Percentiles rank a stretch among this genome's conserved stretches.
Conservation (phyloP, 2,797 vertebrate species). For the Poliocrania exsul region DNA sequence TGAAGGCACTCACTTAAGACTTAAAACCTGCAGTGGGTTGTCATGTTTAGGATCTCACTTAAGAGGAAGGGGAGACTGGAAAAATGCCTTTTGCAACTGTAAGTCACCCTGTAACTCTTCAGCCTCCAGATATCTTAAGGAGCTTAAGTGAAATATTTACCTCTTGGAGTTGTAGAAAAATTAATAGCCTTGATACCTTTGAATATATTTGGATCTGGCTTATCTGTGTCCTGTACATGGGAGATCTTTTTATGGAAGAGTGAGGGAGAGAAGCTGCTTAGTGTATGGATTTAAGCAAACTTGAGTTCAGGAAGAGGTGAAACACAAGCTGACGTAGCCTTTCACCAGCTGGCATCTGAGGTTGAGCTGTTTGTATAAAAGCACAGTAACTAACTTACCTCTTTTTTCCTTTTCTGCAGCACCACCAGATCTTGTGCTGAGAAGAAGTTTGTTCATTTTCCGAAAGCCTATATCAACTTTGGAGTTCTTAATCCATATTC, state of each 20-base stretch:
- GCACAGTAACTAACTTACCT: neutral
- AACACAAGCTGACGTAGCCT: neutral
- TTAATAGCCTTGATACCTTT: neutral
- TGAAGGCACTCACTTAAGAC: neutral
- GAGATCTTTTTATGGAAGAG: neutral
- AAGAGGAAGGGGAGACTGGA: neutral
- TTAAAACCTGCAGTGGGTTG: neutral
- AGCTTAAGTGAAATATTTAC: neutral
- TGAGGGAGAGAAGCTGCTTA: neutral
- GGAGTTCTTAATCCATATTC: conserved; percentile 62
- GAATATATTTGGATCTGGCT: neutral
- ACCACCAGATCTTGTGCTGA: conserved; percentile 54
- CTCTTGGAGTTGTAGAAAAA: neutral
- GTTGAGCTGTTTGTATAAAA: neutral
- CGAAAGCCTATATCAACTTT: conserved; percentile 43
- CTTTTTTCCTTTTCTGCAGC: conserved; percentile 47
- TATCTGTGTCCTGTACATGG: neutral
- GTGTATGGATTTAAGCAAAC: neutral
- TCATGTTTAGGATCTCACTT: neutral
- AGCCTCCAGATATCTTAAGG: neutral
- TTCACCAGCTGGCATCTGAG: neutral
- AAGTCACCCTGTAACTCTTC: neutral
- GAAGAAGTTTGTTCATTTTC: conserved; percentile 59
- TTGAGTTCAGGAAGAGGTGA: neutral
- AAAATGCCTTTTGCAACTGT: neutral